Evolutionary conservation across 2,888 invertebrate genomes (phyloP).

Genomic region (Trisateles emortualis): DNA sequence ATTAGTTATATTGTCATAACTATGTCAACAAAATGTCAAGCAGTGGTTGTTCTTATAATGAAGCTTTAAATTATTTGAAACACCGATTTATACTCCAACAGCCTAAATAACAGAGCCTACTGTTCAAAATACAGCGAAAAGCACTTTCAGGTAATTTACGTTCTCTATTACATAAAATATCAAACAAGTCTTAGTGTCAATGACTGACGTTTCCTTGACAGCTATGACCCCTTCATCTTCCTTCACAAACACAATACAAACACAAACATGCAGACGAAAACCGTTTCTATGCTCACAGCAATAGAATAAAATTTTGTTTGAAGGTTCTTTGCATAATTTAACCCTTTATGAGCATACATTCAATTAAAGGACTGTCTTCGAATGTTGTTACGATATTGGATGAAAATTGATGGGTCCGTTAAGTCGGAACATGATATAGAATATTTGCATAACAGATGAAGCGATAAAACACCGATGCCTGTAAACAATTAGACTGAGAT

Average conservation of each 20-base stretch:
- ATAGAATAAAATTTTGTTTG: constrained; percentile 51
- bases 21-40: background rate
- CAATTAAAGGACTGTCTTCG: constrained; percentile 66
- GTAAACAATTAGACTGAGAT: constrained; percentile 37
- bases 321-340: constrained; percentile 55
- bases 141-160: constrained; percentile 28
- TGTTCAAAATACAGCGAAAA: constrained; percentile 25
- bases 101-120: background rate
- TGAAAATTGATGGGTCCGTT: constrained; percentile 44
- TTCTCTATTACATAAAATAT: constrained; percentile 32
- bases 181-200: constrained; percentile 49
- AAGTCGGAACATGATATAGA: constrained; percentile 34
- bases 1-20: background rate
- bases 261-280: constrained; percentile 31
- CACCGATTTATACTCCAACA: background rate
- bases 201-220: constrained; percentile 53
- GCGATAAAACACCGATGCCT: constrained; percentile 26
- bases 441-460: constrained; percentile 47
- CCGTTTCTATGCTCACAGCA: constrained; percentile 23
- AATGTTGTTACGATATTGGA: constrained; percentile 45
- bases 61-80: background rate
- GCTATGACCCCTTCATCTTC: constrained; percentile 60
- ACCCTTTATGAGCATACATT: constrained; percentile 63
- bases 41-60: background rate
- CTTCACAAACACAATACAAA: constrained; percentile 55